Conservation (phyloP, 2,888 invertebrate genomes). For the Spodoptera picta region DNA sequence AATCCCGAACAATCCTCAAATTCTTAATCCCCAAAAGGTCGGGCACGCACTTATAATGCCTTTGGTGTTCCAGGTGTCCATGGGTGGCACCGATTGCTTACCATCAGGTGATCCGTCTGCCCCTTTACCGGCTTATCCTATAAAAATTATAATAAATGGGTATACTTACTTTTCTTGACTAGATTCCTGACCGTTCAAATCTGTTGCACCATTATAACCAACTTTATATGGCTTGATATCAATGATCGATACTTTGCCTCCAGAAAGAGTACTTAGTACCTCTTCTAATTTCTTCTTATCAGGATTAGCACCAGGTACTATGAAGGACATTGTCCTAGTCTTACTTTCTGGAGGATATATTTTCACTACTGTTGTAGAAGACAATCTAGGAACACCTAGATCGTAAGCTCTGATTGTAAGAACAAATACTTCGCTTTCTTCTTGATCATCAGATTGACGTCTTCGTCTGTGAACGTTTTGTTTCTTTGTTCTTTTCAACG, state of each 20-base stretch:
- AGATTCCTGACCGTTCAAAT: constrained; percentile 83
- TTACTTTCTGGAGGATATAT: constrained; percentile 94
- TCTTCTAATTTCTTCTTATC: constrained; percentile 92
- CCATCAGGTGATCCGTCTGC: no score
- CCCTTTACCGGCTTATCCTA: no score
- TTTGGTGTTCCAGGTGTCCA: no score
- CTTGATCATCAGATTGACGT: constrained; percentile 81
- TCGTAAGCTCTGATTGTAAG: constrained; percentile 94
- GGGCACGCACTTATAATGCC: no score
- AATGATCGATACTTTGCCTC: constrained; percentile 93
- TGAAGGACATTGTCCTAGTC: constrained; percentile 93
- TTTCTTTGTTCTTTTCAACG: constrained; percentile 80
- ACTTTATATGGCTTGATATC: constrained; percentile 92
- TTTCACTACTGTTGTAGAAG: constrained; percentile 92
- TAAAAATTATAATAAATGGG: no score
- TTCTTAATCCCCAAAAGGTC: no score
- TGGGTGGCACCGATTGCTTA: no score
- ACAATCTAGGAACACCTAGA: constrained; percentile 94
- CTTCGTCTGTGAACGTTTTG: constrained; percentile 81
- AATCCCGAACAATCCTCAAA: no score
- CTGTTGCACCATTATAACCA: constrained; percentile 82
- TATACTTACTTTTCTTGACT: constrained; percentile 87
- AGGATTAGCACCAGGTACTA: constrained; percentile 93
- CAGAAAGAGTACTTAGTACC: constrained; percentile 93
- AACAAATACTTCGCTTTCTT: constrained; percentile 89